Evolutionary conservation across 1,140 invertebrate genomes (phyloP).

Genomic region (Halotydeus destructor): DNA sequence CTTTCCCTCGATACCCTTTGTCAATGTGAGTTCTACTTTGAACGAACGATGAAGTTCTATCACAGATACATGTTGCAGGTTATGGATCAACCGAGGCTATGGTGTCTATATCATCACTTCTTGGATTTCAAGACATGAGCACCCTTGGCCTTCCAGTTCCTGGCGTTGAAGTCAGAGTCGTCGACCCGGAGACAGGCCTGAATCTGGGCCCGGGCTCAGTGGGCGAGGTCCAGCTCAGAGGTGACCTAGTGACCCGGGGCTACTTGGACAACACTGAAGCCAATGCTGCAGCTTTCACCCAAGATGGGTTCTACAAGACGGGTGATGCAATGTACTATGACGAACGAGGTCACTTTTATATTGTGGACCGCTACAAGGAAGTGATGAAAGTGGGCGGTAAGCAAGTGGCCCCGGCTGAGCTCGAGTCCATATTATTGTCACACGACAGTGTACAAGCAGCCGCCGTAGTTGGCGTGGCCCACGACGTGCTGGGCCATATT

Average conservation of each 20-base stretch:
- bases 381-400: conserved; percentile 41
- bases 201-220: not conserved
- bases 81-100: too few species aligned
- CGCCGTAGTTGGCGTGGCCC: conserved; percentile 55
- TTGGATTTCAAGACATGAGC: too few species aligned
- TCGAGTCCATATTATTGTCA: conserved; percentile 54
- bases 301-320: not conserved
- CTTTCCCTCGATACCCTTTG: too few species aligned
- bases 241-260: not conserved
- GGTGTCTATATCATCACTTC: too few species aligned
- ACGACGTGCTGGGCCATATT: conserved; percentile 44
- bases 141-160: too few species aligned
- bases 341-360: conserved; percentile 34
- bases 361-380: conserved; percentile 66
- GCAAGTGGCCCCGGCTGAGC: conserved; percentile 66
- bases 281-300: too few species aligned
- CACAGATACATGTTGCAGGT: too few species aligned
- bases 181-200: not conserved
- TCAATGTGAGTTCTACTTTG: too few species aligned
- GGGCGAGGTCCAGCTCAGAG: not conserved
- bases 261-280: too few species aligned
- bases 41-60: too few species aligned
- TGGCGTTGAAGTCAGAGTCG: not conserved
- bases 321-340: conserved; percentile 34
- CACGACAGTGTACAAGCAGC: conserved; percentile 48